A percentile compares a stretch with the other conserved stretches of the same genome.
phyloP scores from a whole-genome alignment of 1,140 invertebrate genomes.

The Uloborus diversus region DNA sequence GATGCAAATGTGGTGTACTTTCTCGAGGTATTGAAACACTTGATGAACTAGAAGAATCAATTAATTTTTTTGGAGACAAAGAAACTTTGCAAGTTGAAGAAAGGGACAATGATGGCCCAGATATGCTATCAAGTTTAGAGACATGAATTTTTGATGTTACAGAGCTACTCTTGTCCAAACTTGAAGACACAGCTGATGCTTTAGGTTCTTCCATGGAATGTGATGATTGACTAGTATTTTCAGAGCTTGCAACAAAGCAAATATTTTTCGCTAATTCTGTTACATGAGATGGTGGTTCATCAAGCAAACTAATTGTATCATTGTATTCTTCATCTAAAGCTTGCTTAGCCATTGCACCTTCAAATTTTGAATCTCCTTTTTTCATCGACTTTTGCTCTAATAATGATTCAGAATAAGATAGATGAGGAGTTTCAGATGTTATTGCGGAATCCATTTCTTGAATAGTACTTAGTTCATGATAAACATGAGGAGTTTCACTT shows the following conservation, averaged over 20 bases:
- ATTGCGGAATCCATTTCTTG: conserved; percentile 33
- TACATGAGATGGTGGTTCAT: neutral
- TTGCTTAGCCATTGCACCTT: neutral
- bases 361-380: neutral
- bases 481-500: conserved; percentile 2
- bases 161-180: no score
- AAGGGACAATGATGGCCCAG: no score
- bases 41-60: no score
- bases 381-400: neutral
- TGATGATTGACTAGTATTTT: no score
- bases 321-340: neutral
- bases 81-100: no score
- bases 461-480: conserved; percentile 50
- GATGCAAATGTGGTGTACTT: no score
- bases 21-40: no score
- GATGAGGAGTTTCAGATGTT: neutral
- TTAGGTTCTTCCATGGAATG: no score
- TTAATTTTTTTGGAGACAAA: no score
- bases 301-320: conserved; percentile 5
- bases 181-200: no score
- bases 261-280: conserved; percentile 23
- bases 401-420: neutral
- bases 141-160: no score
- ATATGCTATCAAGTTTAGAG: no score
- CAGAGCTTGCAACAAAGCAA: neutral